Evolutionary conservation across 2,888 invertebrate species (phyloP).

Genomic region (Deladenus siricidicola): DNA sequence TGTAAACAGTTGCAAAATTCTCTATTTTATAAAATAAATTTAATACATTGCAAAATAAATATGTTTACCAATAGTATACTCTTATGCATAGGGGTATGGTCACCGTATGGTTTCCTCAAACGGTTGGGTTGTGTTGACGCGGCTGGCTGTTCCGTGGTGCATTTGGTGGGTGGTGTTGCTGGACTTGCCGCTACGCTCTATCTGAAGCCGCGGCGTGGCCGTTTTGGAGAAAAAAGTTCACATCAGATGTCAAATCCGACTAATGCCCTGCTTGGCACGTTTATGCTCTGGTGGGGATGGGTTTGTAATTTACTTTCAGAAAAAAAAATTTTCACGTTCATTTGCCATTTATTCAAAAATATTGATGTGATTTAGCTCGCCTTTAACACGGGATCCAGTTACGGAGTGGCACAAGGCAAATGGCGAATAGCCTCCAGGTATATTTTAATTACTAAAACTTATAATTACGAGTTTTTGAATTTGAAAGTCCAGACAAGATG

Average conservation of each 20-base stretch:
- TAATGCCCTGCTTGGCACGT: conserved; percentile 43
- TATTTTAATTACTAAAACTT: too few relatives aligned
- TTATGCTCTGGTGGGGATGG: conserved; percentile 50
- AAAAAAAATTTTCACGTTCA: neutral
- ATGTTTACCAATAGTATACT: neutral
- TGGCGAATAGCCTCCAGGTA: conserved; percentile 46
- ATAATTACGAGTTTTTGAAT: too few relatives aligned
- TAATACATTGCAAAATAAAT: too few relatives aligned
- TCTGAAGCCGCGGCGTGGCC: conserved; percentile 34
- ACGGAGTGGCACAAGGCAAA: conserved; percentile 38
- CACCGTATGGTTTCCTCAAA: conserved; percentile 38
- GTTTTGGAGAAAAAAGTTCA: conserved; percentile 36
- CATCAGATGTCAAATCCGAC: conserved; percentile 42
- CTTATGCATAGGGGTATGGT: conserved; percentile 35
- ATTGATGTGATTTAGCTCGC: conserved; percentile 28
- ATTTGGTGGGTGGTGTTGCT: conserved; percentile 43
- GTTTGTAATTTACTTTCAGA: neutral
- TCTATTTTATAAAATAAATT: too few relatives aligned
- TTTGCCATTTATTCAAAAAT: neutral
- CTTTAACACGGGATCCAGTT: conserved; percentile 47
- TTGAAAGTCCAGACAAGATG: too few relatives aligned
- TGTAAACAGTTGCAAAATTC: too few relatives aligned
- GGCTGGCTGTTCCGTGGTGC: conserved; percentile 43
- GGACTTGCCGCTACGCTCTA: conserved; percentile 47
- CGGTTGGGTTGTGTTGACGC: conserved; percentile 44